phyloP scores from a whole-genome alignment of 2,888 invertebrate species.

The Hemaris fuciformis region DNA sequence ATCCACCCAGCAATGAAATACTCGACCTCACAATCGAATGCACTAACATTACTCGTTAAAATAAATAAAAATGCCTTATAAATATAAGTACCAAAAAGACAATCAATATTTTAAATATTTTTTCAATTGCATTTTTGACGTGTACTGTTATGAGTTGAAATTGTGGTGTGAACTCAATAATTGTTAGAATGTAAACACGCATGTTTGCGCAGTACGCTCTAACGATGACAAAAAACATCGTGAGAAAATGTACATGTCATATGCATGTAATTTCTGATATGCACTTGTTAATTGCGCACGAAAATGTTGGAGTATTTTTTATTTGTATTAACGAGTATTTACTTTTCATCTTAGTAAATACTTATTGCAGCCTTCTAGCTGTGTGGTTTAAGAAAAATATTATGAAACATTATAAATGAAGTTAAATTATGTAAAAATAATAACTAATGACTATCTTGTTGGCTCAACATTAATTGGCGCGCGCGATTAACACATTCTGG shows the following conservation, averaged over 20 bases:
- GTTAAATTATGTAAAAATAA: too few species aligned
- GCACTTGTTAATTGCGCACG: not conserved
- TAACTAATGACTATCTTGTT: too few species aligned
- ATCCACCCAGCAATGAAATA: too few species aligned
- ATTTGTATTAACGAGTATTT: not conserved
- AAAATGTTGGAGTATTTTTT: not conserved
- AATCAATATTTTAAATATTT: not conserved
- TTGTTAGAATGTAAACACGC: not conserved
- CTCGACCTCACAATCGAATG: too few species aligned
- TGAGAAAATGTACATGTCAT: constrained; percentile 1
- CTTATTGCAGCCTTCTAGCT: too few species aligned
- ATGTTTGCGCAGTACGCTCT: not conserved
- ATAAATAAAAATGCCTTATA: too few species aligned
- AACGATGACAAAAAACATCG: not conserved
- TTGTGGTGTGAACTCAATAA: not conserved
- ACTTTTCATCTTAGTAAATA: not conserved
- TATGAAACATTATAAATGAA: too few species aligned
- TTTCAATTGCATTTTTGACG: not conserved
- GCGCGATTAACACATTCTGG: too few species aligned
- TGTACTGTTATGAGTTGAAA: not conserved
- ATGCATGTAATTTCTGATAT: not conserved
- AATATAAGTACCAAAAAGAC: too few species aligned
- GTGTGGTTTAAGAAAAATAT: too few species aligned
- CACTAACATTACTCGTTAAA: too few species aligned
- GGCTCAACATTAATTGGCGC: too few species aligned